Base-by-base conservation (phyloP, 2,797 vertebrate species). In the Acipenser ruthenus region DNA sequence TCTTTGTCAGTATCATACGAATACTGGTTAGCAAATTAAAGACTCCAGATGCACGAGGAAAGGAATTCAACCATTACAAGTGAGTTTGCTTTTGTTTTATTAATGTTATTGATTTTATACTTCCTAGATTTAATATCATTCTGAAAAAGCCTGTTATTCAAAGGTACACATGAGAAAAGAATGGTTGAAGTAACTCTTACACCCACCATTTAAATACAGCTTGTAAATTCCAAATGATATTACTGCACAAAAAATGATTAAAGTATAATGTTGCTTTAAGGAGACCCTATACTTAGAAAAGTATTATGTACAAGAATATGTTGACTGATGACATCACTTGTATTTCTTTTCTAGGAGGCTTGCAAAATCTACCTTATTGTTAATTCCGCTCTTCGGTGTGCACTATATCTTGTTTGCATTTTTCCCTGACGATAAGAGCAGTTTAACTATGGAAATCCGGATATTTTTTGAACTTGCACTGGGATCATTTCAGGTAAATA, bases 351-450 rank as follows among this genome's bases (percentile, higher is more conserved):
- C 55, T 74, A 99, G 96, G 89, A 91, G 89, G 68, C 87, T 99
- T 74, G 93, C 93, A 66, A 95, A 93, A 75, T 98, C 96, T 62
- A 98, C 93, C 0, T 91, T 98, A 15, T 89, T 98, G 49, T 88
- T 99, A 67, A 94, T 98, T 72, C 93, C 92, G 1, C 91, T 99
- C 64, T 97, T 99, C 1, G 95, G 96, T 6, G 73, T 95, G 63
- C 94, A 98, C 78, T 98, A 95, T 72, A 89, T 93, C 60, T 73
- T 98, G 72, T 98, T 98, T 1, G 92, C 88, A 58, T 95, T 97
- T 77, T 85, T 94, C 67, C 94, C 94, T 0, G 90, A 93, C n/a
- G 80, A 91, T 0, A 72, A 90, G 66, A 88, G 79, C 74, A 84
- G 73, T 0, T 82, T 85, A 7, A 83, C 89, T 62, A 87, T 94